Evolutionary conservation across 2,113 vertebrate genomes (phyloP).

Genomic region (Xenotilapia longispinis): DNA sequence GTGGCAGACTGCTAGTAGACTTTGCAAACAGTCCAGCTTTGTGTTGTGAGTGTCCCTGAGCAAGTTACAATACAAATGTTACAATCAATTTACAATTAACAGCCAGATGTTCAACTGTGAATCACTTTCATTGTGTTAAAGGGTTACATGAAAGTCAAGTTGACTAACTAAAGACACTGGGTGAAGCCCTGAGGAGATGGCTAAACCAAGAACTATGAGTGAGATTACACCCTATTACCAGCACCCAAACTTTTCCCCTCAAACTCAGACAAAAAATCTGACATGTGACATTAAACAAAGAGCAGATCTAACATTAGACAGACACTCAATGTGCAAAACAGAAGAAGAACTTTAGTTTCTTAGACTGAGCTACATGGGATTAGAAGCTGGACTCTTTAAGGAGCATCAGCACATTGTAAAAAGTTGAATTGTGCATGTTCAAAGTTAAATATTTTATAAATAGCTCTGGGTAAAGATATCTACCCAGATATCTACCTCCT

Average conservation of each 20-base stretch:
- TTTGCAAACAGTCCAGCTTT: not conserved
- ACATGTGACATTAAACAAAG: not conserved
- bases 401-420: not conserved
- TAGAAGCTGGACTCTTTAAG: not conserved
- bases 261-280: not conserved
- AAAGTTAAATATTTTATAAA: not conserved
- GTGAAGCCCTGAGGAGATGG: slow-evolving; percentile 1
- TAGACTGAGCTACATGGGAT: not conserved
- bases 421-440: not conserved
- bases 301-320: slow-evolving; percentile 1
- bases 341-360: not conserved
- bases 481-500: not conserved
- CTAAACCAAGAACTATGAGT: not conserved
- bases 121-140: not conserved
- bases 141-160: not conserved
- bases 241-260: slow-evolving; percentile 16
- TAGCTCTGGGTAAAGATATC: not conserved
- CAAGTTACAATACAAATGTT: not conserved
- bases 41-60: not conserved
- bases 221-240: not conserved
- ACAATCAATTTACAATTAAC: not conserved
- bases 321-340: not conserved
- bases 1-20: not conserved
- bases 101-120: not conserved
- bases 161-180: not conserved